A percentile compares a stretch with the other conserved stretches of the same genome.
These are phyloP conservation scores for Drepana falcataria DNA, from an alignment of 2,888 invertebrate genomes.

Conservation along the genomic window DNA sequence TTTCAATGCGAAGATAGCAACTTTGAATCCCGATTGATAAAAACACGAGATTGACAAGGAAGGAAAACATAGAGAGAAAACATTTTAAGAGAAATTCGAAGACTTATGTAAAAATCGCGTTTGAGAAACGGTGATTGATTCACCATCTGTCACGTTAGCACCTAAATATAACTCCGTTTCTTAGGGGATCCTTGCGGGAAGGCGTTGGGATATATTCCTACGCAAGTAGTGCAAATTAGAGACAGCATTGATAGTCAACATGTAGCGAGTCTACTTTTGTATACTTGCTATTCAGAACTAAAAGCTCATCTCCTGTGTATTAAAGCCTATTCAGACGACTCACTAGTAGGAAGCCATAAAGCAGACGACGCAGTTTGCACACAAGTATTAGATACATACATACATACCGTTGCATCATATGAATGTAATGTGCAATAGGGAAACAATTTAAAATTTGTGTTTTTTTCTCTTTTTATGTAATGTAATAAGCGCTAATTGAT, in stretches of 20 bases:
- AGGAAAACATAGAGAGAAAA: too few species aligned
- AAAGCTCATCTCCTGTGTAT: conserved; percentile 36
- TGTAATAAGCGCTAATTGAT: conserved; percentile 31
- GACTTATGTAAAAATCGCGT: conserved; percentile 16
- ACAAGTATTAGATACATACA: conserved; percentile 11
- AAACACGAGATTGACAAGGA: too few species aligned
- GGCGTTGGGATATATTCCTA: too few species aligned
- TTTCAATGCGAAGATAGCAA: too few species aligned
- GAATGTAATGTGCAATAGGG: conserved; percentile 19
- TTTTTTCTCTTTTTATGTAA: conserved; percentile 26
- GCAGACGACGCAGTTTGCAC: conserved; percentile 18
- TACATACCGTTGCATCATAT: conserved; percentile 17
- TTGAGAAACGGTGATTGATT: conserved; percentile 8
- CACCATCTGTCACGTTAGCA: not conserved
- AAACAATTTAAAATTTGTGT: conserved; percentile 21
- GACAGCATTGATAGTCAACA: conserved; percentile 17
- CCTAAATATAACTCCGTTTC: too few species aligned
- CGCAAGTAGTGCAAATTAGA: conserved; percentile 13
- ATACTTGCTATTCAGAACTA: conserved; percentile 31
- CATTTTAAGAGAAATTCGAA: too few species aligned
- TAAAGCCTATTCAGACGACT: conserved; percentile 33
- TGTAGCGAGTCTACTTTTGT: conserved; percentile 18
- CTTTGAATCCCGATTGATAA: too few species aligned
- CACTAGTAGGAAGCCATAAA: conserved; percentile 29
- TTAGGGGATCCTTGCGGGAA: too few species aligned